Evolutionary conservation across 2,888 invertebrate genomes (phyloP), one percentile per base, ranked within the genome.

Genomic region (Mythimna lalbum): DNA sequence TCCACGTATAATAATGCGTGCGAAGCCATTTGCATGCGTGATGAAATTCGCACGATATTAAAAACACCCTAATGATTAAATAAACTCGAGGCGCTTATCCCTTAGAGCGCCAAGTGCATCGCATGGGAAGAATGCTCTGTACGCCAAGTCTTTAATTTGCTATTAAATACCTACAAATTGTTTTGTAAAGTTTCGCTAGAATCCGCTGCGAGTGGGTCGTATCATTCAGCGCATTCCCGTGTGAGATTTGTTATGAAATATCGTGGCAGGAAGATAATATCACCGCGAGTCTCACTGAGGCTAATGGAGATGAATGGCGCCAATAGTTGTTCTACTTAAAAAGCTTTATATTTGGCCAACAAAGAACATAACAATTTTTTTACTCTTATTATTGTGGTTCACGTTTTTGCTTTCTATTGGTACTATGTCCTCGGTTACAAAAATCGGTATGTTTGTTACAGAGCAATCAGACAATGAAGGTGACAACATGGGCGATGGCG

Each of bases 401-500:
- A 14, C 39, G 39, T 14, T 14, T 43, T 43, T 14, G 14, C 6
- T 47, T 47, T 5, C 47, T 47, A 7, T 19, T 19, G 6, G 6
- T 27, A 1, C 36, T 36, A 17, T 47, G 2, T 31, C 31, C 27
- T 9, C 19, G 60, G 33, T 50, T 63, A 5, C 43, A 47, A 49
- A 31, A 53, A 23, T n/a, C 49, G 74, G 56, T 63, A 79, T 80
- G 33, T 60, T 56, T 73, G 86, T 88, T 69, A 87, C 69, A 93
- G 95, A 95, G 69, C 92, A 93, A 90, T 96, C 96, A 10, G 96
- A 96, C 75, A 96, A 95, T 88, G 96, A 96, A 88, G 96, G 93
- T 14, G 96, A 96, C 7, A 94, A 93, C 81, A 93, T 92, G 71
- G 94, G 90, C 7, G 95, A 95, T 63, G 91, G 90, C 85, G 95